Conservation (phyloP, 2,113 vertebrate genomes). For the Hippocampus guttulatus region DNA sequence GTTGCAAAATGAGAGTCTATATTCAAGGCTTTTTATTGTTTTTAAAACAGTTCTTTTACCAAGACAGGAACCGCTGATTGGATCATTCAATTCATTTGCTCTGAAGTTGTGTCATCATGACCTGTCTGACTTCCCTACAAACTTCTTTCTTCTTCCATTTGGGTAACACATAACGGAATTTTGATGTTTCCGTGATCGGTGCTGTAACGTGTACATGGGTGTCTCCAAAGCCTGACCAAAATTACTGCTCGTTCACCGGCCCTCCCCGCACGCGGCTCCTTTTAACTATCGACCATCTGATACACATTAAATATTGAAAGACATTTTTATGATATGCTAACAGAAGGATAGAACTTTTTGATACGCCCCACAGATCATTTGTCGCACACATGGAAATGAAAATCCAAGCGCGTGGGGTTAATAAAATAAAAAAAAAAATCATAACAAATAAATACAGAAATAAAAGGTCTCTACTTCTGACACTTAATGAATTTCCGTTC, state of each 20-base stretch:
- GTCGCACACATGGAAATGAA: too few relatives aligned
- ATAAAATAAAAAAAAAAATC: too few relatives aligned
- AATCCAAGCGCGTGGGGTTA: too few relatives aligned
- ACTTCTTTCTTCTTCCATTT: not conserved
- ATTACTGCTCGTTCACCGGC: not conserved
- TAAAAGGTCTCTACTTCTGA: too few relatives aligned
- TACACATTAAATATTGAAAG: not conserved
- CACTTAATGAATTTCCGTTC: too few relatives aligned
- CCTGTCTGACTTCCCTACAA: not conserved
- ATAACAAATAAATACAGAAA: too few relatives aligned
- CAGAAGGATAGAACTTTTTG: not conserved
- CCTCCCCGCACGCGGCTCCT: not conserved
- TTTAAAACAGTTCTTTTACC: not conserved
- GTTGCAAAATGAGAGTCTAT: not conserved
- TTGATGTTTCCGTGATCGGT: not conserved
- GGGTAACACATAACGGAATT: not conserved
- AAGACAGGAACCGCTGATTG: not conserved
- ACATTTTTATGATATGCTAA: not conserved
- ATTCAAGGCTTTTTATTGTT: not conserved
- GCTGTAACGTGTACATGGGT: not conserved
- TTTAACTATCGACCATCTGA: not conserved
- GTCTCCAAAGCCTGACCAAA: not conserved
- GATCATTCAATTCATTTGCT: not conserved
- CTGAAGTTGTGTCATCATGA: not conserved
- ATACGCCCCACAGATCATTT: not conserved